Percentiles rank a stretch among this genome's conserved stretches.
Conservation (phyloP, 2,888 invertebrate species). For the Cephus sareptanus region DNA sequence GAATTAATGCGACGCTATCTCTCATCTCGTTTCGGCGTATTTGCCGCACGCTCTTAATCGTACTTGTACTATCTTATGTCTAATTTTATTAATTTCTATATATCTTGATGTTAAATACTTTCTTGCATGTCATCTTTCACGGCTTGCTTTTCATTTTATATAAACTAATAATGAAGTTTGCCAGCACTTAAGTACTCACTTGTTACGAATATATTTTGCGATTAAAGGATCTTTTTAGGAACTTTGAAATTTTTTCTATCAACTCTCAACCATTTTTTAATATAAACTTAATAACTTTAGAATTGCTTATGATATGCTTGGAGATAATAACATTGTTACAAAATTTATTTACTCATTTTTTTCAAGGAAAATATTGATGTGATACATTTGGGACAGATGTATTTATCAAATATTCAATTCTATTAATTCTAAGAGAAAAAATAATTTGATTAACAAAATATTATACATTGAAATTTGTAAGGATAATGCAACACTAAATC, state of each 20-base stretch:
- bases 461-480: neutral
- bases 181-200: neutral
- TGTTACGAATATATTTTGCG: neutral
- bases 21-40: neutral
- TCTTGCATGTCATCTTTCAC: neutral
- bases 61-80: neutral
- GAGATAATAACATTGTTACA: neutral
- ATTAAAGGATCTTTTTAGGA: neutral
- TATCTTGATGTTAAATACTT: neutral
- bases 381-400: neutral
- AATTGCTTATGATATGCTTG: neutral
- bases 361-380: constrained; percentile 11
- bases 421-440: too few relatives aligned
- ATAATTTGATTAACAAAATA: neutral
- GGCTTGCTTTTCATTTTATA: neutral
- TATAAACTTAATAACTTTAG: neutral
- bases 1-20: neutral
- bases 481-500: neutral
- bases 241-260: constrained; percentile 7
- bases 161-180: neutral
- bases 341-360: neutral
- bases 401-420: neutral
- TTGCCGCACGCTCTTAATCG: neutral
- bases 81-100: neutral
- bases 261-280: neutral